Evolutionary conservation across 2,797 vertebrate genomes (phyloP).

Genomic region (Propithecus perrieri): DNA sequence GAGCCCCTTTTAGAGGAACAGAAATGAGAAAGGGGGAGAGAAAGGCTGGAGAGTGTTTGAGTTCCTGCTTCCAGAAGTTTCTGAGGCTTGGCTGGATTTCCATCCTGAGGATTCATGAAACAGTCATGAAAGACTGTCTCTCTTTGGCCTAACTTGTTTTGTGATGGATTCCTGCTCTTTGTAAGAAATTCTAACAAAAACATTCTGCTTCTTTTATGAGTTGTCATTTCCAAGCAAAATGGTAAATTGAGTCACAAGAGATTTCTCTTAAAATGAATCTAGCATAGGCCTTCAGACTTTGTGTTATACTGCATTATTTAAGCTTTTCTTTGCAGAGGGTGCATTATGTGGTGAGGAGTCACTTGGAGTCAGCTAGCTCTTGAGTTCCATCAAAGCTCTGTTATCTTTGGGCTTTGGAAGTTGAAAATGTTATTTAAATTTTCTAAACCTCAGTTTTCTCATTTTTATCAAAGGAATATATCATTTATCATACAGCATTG

Average conservation of each 20-base stretch:
- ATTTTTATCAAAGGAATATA: neutral
- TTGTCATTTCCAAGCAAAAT: neutral
- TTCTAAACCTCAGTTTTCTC: neutral
- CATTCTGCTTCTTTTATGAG: neutral
- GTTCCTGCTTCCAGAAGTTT: neutral
- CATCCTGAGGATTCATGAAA: neutral
- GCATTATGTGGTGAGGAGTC: neutral
- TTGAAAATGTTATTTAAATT: neutral
- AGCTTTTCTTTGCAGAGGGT: neutral
- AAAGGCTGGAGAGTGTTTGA: neutral
- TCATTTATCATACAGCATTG: neutral
- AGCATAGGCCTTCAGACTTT: neutral
- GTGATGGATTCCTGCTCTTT: neutral
- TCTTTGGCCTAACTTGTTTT: neutral
- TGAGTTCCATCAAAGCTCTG: neutral
- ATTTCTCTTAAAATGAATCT: neutral
- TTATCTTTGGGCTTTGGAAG: neutral
- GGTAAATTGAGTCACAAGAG: constrained; percentile 31
- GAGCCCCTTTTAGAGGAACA: neutral
- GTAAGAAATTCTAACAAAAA: constrained; percentile 2
- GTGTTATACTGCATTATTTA: neutral
- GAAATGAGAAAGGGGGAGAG: neutral
- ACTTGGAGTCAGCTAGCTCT: neutral
- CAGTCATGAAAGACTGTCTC: neutral
- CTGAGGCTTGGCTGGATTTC: neutral